These are phyloP conservation scores for Hyla sarda DNA, from an alignment of 2,113 vertebrate species.

Conservation along the genomic window DNA sequence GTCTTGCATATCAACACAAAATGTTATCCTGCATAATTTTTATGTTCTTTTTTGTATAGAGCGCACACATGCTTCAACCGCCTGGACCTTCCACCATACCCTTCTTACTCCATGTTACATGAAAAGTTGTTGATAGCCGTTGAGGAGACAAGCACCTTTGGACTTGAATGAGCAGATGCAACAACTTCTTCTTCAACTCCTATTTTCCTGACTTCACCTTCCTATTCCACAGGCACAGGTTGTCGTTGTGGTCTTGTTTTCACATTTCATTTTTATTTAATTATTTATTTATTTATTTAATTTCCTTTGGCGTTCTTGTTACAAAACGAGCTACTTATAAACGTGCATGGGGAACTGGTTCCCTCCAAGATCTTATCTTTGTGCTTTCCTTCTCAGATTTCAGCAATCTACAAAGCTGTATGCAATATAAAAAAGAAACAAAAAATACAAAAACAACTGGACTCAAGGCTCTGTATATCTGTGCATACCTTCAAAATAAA, in stretches of 20 bases:
- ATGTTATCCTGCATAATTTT: not conserved
- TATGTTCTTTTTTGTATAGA: slow-evolving; percentile 68
- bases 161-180: slow-evolving; percentile 86
- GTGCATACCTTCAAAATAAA: slow-evolving; percentile 76
- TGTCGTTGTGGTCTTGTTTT: slow-evolving; percentile 71
- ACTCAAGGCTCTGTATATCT: slow-evolving; percentile 79
- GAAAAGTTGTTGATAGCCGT: slow-evolving; percentile 96
- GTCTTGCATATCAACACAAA: not conserved
- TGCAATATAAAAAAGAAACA: slow-evolving; percentile 75
- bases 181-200: slow-evolving; percentile 63
- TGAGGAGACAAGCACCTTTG: slow-evolving; percentile 98
- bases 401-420: slow-evolving; percentile 79
- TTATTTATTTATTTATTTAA: slow-evolving; percentile 67
- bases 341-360: slow-evolving; percentile 80
- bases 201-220: slow-evolving; percentile 69
- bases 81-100: slow-evolving; percentile 95
- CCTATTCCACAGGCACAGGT: slow-evolving; percentile 67
- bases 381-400: slow-evolving; percentile 76
- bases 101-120: slow-evolving; percentile 92
- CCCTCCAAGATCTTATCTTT: slow-evolving; percentile 75
- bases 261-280: slow-evolving; percentile 67
- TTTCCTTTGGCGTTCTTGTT: slow-evolving; percentile 64
- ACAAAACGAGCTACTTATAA: slow-evolving; percentile 55
- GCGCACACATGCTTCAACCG: slow-evolving; percentile 98
- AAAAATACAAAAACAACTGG: slow-evolving; percentile 65